A percentile compares a stretch with the other conserved stretches of the same genome.
phyloP scores from a whole-genome alignment of 2,888 invertebrate species.

The Ditula angustiorana region DNA sequence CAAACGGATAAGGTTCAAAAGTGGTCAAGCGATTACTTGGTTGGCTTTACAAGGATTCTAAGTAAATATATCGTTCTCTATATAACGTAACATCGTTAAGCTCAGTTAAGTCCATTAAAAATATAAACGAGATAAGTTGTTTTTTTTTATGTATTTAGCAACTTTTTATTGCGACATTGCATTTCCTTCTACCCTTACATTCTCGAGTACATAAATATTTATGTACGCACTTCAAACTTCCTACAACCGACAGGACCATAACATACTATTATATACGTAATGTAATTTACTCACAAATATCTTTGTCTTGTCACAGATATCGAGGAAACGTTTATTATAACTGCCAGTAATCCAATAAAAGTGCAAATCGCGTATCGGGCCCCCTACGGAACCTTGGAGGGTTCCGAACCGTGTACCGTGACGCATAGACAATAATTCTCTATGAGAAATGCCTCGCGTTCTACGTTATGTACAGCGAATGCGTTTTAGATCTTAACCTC shows the following conservation, averaged over 20 bases:
- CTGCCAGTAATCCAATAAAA: slow-evolving; percentile 38
- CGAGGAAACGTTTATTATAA: slow-evolving; percentile 35
- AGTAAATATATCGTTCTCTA: no score
- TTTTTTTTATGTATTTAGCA: no score
- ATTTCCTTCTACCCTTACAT: no score
- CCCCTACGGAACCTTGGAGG: slow-evolving; percentile 19
- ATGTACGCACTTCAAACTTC: neutral
- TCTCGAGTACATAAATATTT: no score
- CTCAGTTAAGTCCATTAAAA: no score
- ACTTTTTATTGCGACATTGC: no score
- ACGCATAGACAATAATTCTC: slow-evolving; percentile 37
- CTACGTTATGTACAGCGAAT: slow-evolving; percentile 4
- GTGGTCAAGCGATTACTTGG: no score
- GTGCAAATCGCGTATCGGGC: slow-evolving; percentile 37
- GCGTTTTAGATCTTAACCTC: neutral
- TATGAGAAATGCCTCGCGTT: slow-evolving; percentile 27
- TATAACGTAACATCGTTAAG: no score
- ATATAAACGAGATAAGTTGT: no score
- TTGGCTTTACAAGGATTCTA: no score
- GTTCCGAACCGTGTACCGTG: slow-evolving; percentile 24
- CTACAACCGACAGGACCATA: neutral
- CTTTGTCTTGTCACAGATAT: slow-evolving; percentile 21
- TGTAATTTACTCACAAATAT: slow-evolving; percentile 24
- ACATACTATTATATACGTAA: neutral
- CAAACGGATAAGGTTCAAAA: no score